These are phyloP conservation scores for Hippocampus zosterae DNA, from an alignment of 2,113 vertebrate species.

Conservation along the genomic window DNA sequence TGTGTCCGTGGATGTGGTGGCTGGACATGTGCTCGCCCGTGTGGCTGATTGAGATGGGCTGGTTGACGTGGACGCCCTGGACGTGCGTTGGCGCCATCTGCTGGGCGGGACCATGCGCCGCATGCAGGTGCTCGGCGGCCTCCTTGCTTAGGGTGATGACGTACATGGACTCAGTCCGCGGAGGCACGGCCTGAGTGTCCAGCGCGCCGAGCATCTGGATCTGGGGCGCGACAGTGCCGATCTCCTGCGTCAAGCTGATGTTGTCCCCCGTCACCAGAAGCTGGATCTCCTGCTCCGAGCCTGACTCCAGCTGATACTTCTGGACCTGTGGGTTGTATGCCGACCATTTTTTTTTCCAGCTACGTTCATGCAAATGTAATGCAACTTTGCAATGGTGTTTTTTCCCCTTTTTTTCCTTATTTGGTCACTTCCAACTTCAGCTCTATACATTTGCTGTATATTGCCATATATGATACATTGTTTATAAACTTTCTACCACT, in stretches of 20 bases:
- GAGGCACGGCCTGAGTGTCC: slow-evolving; percentile 68
- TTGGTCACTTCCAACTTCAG: too few relatives aligned
- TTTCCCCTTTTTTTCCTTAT: too few relatives aligned
- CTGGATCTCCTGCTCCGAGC: slow-evolving; percentile 85
- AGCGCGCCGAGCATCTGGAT: slow-evolving; percentile 80
- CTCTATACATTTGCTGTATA: too few relatives aligned
- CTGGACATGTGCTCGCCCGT: slow-evolving; percentile 68
- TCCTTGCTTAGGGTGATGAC: slow-evolving; percentile 91
- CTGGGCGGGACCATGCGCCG: slow-evolving; percentile 58
- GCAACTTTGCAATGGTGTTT: not conserved
- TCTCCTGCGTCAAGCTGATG: slow-evolving; percentile 82
- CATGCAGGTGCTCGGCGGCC: slow-evolving; percentile 82
- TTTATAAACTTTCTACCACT: too few relatives aligned
- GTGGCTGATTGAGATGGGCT: slow-evolving; percentile 72
- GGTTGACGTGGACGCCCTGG: slow-evolving; percentile 60
- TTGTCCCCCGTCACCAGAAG: slow-evolving; percentile 85
- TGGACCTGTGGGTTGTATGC: slow-evolving; percentile 71
- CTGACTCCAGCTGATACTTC: slow-evolving; percentile 80
- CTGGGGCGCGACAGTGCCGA: slow-evolving; percentile 73
- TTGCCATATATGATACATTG: too few relatives aligned
- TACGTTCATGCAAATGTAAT: not conserved
- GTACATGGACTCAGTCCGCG: slow-evolving; percentile 83
- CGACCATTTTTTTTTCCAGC: not conserved
- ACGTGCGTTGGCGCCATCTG: slow-evolving; percentile 40
- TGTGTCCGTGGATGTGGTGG: slow-evolving; percentile 71